Evolutionary conservation across 2,888 invertebrate species (phyloP).

Genomic region (Pristionchus fissidentatus): DNA sequence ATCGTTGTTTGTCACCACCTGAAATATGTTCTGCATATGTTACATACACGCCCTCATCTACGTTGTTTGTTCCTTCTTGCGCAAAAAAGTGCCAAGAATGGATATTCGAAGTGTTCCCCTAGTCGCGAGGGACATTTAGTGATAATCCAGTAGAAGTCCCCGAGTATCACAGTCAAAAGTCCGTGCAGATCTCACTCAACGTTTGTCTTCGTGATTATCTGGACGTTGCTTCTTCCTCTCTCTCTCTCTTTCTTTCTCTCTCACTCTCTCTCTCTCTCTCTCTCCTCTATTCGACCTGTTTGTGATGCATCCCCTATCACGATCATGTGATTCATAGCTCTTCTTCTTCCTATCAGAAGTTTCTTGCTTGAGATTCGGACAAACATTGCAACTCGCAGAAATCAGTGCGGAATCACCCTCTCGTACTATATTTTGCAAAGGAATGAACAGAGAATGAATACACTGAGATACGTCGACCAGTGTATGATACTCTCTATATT

Average conservation of each 20-base stretch:
- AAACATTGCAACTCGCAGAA: too few relatives aligned
- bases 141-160: too few relatives aligned
- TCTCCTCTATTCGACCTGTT: not conserved
- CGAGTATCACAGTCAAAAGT: too few relatives aligned
- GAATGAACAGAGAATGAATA: too few relatives aligned
- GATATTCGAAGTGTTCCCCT: too few relatives aligned
- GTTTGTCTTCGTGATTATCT: not conserved
- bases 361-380: too few relatives aligned
- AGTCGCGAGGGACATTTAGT: too few relatives aligned
- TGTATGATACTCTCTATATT: too few relatives aligned
- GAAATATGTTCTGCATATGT: not conserved
- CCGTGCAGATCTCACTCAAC: not conserved
- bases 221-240: not conserved
- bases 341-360: not conserved
- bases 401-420: too few relatives aligned
- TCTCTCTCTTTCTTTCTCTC: conserved; percentile 19
- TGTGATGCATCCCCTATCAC: conserved; percentile 42
- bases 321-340: not conserved
- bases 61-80: too few relatives aligned
- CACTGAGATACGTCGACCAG: too few relatives aligned
- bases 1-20: conserved; percentile 25
- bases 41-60: not conserved
- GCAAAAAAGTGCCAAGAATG: too few relatives aligned
- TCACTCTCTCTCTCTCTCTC: not conserved
- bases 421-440: not conserved